Base-by-base conservation (phyloP, 2,888 invertebrate species). In the Hirtodrosophila confusa region DNA sequence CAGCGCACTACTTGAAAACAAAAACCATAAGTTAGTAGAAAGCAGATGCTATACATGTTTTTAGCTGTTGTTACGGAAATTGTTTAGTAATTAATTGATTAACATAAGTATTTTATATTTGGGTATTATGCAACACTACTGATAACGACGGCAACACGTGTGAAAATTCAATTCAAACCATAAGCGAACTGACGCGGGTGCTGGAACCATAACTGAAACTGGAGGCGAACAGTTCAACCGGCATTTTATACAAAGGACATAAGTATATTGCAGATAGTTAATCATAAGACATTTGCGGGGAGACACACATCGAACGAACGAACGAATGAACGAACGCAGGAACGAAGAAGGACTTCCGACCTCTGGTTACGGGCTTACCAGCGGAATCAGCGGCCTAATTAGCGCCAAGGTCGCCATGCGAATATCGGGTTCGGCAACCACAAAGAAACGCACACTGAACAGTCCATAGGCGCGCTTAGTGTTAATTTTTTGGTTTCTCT, bases 341-440 rank as follows among this genome's bases (percentile, higher is more conserved):
- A 65, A 66, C 63, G 57, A 24, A 63, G 58, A n/a, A 56, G 62
- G 54, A 61, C 11, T 47, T 60, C 68, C 62, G 74, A 50, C 47
- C 69, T 77, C 75, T 73, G 62, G 69, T 63, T 54, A 43, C 48
- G 55, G 79, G 86, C 90, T 90, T 89, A 89, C 90, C 90, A 90
- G 79, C 73, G 90, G 86, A 72, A 89, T 90, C 6, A 89, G 79
- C 48, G 90, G 90, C 69, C 90, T 83, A 51, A 89, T 90, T 43
- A 90, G 78, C 50, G 89, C 90, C 78, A 89, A 65, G 27, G 90
- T 90, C 60, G 90, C 90, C 67, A 89, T 72, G 41, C 89, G 86
- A 71, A 89, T 83, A 56, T 89, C 90, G 57, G 90, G 90, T 74
- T 89, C 90, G 48, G 90, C 88, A 63, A 89, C 90, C 71, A 89